A percentile compares a stretch with the other conserved stretches of the same genome.
phyloP scores from a whole-genome alignment of 1,140 invertebrate genomes.

The Copidosoma floridanum region DNA sequence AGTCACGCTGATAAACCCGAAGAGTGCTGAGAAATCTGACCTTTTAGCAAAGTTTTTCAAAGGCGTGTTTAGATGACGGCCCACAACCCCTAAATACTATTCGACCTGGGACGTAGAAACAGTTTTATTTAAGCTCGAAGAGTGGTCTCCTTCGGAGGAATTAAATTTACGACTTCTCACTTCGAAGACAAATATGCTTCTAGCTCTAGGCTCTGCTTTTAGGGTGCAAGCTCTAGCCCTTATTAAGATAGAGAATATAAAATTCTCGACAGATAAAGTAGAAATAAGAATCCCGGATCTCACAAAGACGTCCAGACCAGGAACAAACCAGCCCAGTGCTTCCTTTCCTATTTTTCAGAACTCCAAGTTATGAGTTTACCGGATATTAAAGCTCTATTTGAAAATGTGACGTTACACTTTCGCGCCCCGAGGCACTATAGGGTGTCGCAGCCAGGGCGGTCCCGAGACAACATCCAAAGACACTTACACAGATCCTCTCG shows the following conservation, averaged over 20 bases:
- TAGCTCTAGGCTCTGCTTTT: slow-evolving; percentile 8
- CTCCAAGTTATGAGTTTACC: no score
- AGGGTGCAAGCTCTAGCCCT: slow-evolving; percentile 5
- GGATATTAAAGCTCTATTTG: no score
- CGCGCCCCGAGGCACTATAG: no score
- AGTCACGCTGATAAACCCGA: background rate
- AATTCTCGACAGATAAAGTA: background rate
- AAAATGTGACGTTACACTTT: no score
- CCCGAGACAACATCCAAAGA: no score
- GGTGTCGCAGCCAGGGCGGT: no score
- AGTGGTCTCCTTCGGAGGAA: background rate
- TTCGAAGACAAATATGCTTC: background rate
- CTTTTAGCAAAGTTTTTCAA: slow-evolving; percentile 26
- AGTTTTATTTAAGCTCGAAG: slow-evolving; percentile 26
- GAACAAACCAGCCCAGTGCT: slow-evolving; percentile 11
- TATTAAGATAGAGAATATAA: slow-evolving; percentile 1
- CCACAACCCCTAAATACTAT: slow-evolving; percentile 34
- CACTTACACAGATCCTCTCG: no score
- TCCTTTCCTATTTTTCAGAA: slow-evolving; percentile 14
- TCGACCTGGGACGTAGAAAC: slow-evolving; percentile 33
- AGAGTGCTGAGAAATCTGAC: background rate
- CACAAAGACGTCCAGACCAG: slow-evolving; percentile 21
- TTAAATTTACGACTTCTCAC: background rate
- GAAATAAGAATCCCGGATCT: slow-evolving; percentile 21
- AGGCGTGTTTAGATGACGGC: slow-evolving; percentile 33